These are phyloP conservation scores for Eremophila alpestris DNA, from an alignment of 2,797 vertebrate species.

Conservation along the genomic window DNA sequence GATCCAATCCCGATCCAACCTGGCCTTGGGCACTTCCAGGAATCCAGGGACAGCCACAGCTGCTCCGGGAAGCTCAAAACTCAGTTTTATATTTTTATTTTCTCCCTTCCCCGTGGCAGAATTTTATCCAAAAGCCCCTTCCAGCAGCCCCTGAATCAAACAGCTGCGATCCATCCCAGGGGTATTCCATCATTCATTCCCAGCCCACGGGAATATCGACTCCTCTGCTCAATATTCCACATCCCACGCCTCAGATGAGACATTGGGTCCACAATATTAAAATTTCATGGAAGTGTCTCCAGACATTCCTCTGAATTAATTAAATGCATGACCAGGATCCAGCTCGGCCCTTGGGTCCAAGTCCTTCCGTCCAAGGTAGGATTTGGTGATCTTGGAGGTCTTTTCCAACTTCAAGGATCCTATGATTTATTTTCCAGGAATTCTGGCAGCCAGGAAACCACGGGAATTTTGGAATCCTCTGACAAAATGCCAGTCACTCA, in stretches of 20 bases:
- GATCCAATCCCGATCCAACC: accelerated
- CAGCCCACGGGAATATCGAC: background rate
- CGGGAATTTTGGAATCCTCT: background rate
- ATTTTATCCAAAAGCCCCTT: background rate
- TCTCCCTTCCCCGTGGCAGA: background rate
- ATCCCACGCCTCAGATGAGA: background rate
- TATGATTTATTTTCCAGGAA: background rate
- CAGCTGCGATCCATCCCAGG: background rate
- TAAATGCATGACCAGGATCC: background rate
- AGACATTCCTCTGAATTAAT: background rate
- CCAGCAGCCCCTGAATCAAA: background rate
- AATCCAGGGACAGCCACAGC: background rate
- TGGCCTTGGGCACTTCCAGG: background rate
- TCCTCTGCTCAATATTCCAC: background rate
- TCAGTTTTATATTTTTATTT: background rate
- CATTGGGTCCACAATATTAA: background rate
- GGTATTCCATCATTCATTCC: background rate
- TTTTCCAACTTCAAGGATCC: no score
- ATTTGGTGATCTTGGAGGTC: accelerated
- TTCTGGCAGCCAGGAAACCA: background rate
- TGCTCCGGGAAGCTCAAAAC: background rate
- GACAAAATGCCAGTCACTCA: background rate
- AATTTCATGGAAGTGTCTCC: background rate
- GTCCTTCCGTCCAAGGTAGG: background rate
- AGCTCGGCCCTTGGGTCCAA: background rate